Base-by-base conservation (phyloP, 2,797 vertebrate genomes). In the Sphaeramia orbicularis region DNA sequence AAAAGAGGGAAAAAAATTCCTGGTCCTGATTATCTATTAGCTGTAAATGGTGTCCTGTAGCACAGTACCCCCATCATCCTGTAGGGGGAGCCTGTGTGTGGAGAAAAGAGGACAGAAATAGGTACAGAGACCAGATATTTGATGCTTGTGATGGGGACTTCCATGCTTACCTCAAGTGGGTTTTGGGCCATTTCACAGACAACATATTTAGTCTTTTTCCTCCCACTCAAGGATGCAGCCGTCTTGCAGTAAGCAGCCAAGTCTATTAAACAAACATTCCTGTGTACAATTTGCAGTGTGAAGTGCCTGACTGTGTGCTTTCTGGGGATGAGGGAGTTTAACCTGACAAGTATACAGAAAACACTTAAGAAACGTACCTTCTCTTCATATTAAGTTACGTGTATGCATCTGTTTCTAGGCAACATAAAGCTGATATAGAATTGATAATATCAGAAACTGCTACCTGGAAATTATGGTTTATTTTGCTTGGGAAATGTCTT, bases 391-490 rank as follows among this genome's bases (percentile, higher is more conserved):
- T 32, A 50, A 61, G 74, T 73, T 43, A 53, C 49, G 65, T 70
- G 66, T 10, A 13, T 19, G 86, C 80, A 69, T 78, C 84, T 86
- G 93, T 95, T 94, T 83, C 92, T 89, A 94, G 84, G 93, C 91
- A 93, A 94, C 92, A 37, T 65, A 67, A 85, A 86, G 71, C 88
- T 92, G 91, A 93, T 92, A 83, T 91, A 91, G 91, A 93, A 92
- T 93, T 93, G 90, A 92, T 94, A 89, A 92, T 92, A 89, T 91
- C 82, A 90, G 74, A 91, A 84, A 89, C 86, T 92, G 72, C 72
- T 57, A 71, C 84, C 72, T 83, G 79, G 81, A 87, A 90, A 86
- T 90, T 70, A 68, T 80, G 77, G 65, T 84, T 91, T 85, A 76
- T 89, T 93, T 90, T 91, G 38, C 74, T 58, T 76, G 71, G 59